Evolutionary conservation across 2,888 invertebrate genomes (phyloP).

Genomic region (Lamellibrachia columna): DNA sequence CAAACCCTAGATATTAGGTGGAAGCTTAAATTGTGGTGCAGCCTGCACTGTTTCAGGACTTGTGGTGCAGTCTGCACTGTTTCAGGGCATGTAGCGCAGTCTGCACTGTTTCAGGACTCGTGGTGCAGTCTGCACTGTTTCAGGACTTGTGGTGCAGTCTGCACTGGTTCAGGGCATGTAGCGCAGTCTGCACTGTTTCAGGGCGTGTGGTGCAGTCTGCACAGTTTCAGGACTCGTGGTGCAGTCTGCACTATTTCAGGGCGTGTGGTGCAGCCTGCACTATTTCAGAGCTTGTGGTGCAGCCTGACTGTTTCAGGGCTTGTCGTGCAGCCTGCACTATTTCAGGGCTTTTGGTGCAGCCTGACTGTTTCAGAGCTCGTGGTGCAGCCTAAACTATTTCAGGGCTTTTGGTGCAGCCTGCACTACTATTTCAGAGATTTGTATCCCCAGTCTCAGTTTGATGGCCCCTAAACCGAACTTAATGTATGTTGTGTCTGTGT

Average conservation of each 20-base stretch:
- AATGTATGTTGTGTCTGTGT: no score
- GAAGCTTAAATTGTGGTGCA: not conserved
- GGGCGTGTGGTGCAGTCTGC: no score
- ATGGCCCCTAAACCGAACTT: no score
- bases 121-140: no score
- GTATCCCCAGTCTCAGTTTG: no score
- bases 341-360: not conserved
- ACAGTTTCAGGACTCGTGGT: no score
- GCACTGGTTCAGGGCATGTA: no score
- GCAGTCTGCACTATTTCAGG: no score
- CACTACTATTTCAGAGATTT: no score
- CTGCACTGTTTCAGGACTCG: not conserved
- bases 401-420: not conserved
- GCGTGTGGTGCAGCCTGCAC: no score
- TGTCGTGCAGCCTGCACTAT: not conserved
- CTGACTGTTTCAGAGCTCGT: not conserved
- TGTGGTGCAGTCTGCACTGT: not conserved
- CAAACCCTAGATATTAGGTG: not conserved
- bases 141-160: no score
- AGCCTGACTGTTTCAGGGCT: not conserved
- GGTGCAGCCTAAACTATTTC: not conserved
- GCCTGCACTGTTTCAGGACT: not conserved
- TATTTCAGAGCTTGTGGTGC: not conserved
- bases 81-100: not conserved
- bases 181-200: no score